These are phyloP conservation scores for Phallusia fumigata DNA, from an alignment of 23 tunicate genomes.

Conservation along the genomic window DNA sequence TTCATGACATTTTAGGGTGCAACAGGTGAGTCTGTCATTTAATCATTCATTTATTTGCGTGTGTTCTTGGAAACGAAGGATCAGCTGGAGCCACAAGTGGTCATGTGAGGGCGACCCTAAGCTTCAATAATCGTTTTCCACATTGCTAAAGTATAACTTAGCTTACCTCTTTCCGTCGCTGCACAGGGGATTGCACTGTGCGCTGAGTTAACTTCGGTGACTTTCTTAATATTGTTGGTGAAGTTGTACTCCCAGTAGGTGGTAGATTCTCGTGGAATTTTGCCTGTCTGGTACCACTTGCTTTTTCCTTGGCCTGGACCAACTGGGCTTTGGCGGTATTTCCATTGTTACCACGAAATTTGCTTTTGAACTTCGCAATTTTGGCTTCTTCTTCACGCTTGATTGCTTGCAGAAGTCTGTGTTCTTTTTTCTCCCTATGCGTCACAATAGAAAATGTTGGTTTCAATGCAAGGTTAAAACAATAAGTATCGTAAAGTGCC, in stretches of 20 bases:
- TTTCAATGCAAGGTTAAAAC: too few species aligned
- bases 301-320: neutral
- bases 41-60: too few species aligned
- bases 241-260: conserved; percentile 17
- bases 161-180: conserved; percentile 22
- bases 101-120: too few species aligned
- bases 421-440: conserved; percentile 20
- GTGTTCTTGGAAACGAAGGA: too few species aligned
- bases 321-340: neutral
- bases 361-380: neutral
- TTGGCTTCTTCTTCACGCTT: conserved; percentile 21
- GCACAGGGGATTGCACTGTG: neutral
- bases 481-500: too few species aligned
- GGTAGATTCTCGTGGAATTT: neutral
- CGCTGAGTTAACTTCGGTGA: neutral
- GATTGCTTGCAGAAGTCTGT: conserved; percentile 22
- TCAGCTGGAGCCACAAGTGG: too few species aligned
- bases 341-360: neutral
- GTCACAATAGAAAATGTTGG: neutral
- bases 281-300: neutral
- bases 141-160: too few species aligned
- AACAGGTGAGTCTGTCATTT: too few species aligned
- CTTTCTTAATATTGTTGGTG: neutral
- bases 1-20: too few species aligned
- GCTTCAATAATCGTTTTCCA: too few species aligned